phyloP scores from a whole-genome alignment of 2,888 invertebrate genomes.

The Pammene fasciana region DNA sequence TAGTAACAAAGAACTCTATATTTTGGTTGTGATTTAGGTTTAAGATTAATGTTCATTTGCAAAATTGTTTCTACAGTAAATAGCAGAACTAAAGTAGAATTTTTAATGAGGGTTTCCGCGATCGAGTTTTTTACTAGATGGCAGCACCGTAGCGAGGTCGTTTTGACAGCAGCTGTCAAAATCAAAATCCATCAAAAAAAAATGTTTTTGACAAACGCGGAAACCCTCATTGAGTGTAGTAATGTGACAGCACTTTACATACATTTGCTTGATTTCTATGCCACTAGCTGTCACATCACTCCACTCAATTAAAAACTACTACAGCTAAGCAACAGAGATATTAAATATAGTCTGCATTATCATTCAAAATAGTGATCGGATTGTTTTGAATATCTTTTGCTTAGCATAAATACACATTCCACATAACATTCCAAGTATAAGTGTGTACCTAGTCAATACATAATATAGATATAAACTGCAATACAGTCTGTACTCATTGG shows the following conservation, averaged over 20 bases:
- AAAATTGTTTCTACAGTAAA: conserved; percentile 33
- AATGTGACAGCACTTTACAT: too few species aligned
- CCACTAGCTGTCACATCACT: too few species aligned
- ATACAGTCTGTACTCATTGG: conserved; percentile 73
- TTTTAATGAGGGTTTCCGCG: too few species aligned
- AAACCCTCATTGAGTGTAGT: too few species aligned
- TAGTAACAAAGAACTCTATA: conserved; percentile 40
- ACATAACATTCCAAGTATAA: conserved; percentile 27
- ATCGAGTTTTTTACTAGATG: too few species aligned
- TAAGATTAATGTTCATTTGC: conserved; percentile 51
- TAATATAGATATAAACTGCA: conserved; percentile 64
- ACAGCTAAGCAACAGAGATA: neutral
- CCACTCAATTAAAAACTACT: too few species aligned
- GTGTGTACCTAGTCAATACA: conserved; percentile 47
- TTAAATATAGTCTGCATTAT: neutral
- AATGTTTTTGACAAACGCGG: too few species aligned
- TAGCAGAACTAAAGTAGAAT: neutral
- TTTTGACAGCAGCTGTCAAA: too few species aligned
- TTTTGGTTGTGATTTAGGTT: conserved; percentile 76
- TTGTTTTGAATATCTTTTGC: neutral
- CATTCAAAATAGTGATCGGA: neutral
- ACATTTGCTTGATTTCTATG: too few species aligned
- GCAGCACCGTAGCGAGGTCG: too few species aligned
- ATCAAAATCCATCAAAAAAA: too few species aligned
- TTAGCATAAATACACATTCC: conserved; percentile 26